Base-by-base conservation (phyloP, 92 coral and sea anemone genomes). In the Phenganax marumi region DNA sequence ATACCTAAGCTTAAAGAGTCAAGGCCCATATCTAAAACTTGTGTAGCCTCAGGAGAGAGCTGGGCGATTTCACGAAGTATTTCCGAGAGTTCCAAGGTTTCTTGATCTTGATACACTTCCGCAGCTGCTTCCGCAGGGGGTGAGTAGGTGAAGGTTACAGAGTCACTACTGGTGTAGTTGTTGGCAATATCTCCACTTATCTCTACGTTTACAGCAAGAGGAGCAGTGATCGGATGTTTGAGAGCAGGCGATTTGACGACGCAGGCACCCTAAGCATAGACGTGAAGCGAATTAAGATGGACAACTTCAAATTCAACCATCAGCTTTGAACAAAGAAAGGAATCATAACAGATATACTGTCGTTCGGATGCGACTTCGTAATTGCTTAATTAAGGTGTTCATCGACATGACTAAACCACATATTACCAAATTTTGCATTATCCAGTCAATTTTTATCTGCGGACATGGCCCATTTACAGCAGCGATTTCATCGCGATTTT, bases 111-210 rank as follows among this genome's bases (percentile, higher is more conserved):
- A 53, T 72, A 21, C 19, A 52, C 70, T 60, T 56, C 64, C 16
- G 81, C 8, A 22, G 81, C 53, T 46, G 43, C 60, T 10, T 63
- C 87, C 2, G 43, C 43, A 63, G 80, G 81, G 53, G 98, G 98
- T 63, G 80, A 83, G 92, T 95, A 95, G 52, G 96, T 95, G 85
- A 95, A 95, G 87, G 93, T 93, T 75, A 91, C 86, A 77, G 98
- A 91, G 52, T 95, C 98, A 85, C 98, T 95, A 84, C 88, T 89
- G 78, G 91, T 91, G 83, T 87, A 88, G 77, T 86, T 91, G 81
- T 86, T 82, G 23, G 80, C 89, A 57, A 89, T 87, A 71, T 97
- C 97, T 68, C 82, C 88, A 39, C 86, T 84, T 53, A 95, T 89
- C 81, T 90, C 98, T 56, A 95, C 89, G 82, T 88, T 95, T 51